These are phyloP conservation scores for Apis dorsata DNA, from an alignment of 1,140 invertebrate genomes.

Conservation along the genomic window DNA sequence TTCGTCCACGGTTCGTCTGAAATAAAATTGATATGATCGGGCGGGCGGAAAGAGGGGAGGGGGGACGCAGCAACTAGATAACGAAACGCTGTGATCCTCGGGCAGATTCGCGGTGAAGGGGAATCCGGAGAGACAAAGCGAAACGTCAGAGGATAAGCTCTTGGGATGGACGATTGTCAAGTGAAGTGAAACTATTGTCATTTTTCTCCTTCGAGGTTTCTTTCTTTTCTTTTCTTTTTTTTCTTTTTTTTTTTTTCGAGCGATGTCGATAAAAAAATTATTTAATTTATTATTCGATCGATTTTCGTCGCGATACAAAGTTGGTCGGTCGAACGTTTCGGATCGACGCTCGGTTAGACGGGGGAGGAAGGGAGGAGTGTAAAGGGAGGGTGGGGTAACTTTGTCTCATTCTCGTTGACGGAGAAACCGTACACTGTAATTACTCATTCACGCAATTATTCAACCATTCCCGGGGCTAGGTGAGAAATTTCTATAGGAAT, in stretches of 20 bases:
- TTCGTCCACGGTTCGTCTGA: slow-evolving; percentile 25
- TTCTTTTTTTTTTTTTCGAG: no score
- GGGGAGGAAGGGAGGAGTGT: no score
- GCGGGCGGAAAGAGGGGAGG: no score
- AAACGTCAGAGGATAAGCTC: not conserved
- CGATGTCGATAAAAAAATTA: no score
- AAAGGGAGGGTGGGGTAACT: not conserved
- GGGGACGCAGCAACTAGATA: not conserved
- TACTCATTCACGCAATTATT: slow-evolving; percentile 41
- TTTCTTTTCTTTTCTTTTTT: no score
- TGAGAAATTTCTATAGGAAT: slow-evolving; percentile 34
- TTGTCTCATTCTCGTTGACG: slow-evolving; percentile 31
- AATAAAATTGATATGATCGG: not conserved
- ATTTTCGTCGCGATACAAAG: no score
- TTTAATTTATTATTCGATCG: no score
- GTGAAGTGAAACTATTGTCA: not conserved
- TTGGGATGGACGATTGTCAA: not conserved
- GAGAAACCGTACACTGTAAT: slow-evolving; percentile 46
- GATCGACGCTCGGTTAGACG: not conserved
- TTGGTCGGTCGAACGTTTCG: no score
- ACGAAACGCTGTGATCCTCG: not conserved
- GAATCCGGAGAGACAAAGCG: not conserved
- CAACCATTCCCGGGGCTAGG: slow-evolving; percentile 1
- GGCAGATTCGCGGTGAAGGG: not conserved
- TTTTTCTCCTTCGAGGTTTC: no score